Evolutionary conservation across 2,888 invertebrate genomes (phyloP).

Genomic region (Abrostola triplasia): DNA sequence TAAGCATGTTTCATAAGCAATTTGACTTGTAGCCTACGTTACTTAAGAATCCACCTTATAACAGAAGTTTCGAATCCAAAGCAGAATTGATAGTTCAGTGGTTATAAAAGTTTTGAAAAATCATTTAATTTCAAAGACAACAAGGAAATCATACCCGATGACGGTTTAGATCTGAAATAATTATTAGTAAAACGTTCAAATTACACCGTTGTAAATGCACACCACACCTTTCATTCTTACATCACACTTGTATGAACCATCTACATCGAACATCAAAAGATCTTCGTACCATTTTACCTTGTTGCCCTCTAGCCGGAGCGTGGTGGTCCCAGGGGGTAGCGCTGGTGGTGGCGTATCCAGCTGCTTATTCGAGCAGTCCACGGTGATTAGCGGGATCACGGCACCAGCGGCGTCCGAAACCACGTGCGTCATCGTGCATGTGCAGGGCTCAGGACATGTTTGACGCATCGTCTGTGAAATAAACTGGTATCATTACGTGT

Average conservation of each 20-base stretch:
- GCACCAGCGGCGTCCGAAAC: conserved; percentile 83
- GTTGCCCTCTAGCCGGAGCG: conserved; percentile 90
- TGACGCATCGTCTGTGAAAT: conserved; percentile 82
- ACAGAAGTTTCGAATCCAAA: no score
- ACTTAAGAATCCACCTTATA: no score
- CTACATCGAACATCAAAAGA: conserved; percentile 55
- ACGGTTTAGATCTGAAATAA: no score
- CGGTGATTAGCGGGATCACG: conserved; percentile 90
- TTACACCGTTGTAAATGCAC: no score
- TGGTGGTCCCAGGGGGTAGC: conserved; percentile 90
- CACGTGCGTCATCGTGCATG: conserved; percentile 90
- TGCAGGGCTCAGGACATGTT: conserved; percentile 90
- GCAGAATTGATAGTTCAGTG: no score
- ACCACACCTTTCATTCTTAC: not conserved
- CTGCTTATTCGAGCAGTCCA: conserved; percentile 89
- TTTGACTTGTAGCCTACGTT: no score
- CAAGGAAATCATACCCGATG: no score
- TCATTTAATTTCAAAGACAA: no score
- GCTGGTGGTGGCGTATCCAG: conserved; percentile 88
- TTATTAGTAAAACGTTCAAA: no score
- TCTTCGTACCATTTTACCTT: conserved; percentile 83
- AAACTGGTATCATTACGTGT: not conserved
- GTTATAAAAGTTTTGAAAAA: no score
- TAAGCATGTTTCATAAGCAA: no score
- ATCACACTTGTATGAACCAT: conserved; percentile 35